Evolutionary conservation across 1,140 invertebrate genomes (phyloP), one percentile per base, ranked within the genome.

Genomic region (Pteromalus puparum): DNA sequence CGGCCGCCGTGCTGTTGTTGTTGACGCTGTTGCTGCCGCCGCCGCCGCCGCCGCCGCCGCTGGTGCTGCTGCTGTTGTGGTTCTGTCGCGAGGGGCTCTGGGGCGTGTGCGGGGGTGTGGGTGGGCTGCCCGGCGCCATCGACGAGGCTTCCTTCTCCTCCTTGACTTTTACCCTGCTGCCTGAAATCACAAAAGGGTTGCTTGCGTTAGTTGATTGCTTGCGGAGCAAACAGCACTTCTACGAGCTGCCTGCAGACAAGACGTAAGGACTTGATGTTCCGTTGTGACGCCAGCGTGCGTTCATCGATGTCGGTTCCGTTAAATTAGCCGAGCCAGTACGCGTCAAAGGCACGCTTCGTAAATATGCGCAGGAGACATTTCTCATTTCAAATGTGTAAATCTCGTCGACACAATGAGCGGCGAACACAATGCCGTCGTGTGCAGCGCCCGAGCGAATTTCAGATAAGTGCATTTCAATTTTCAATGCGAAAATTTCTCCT

Each of bases 51-150:
- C n/a, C n/a, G n/a, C n/a, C 6, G 84, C 1, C 84, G 86, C 6
- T 85, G 86, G n/a, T 85, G 87, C 10, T 86, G 82, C 10, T 87
- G 82, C 4, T 87, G 28, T n/a, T n/a, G 90, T 89, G 18, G 90
- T 90, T 91, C 79, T 90, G 91, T 10, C 92, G 88, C 3, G 91
- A 90, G 53, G 92, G 92, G 85, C 92, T 93, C 81, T 93, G 92
- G 0, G 92, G 92, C 4, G 92, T 93, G 86, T 93, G 92, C 21
- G 92, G 92, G 5, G 92, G 92, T 65, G 92, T 93, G 28, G 92
- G 92, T 1, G 92, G 92, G 90, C 92, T 93, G 81, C 92, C 92
- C 46, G 92, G 92, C 38, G 92, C 92, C 88, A 91, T 93, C 73
- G 92, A 91, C 46, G 91, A 92, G 0, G 91, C 89, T 65, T 93